Evolutionary conservation across 2,797 vertebrate species (phyloP).

Genomic region (Chelon labrosus): DNA sequence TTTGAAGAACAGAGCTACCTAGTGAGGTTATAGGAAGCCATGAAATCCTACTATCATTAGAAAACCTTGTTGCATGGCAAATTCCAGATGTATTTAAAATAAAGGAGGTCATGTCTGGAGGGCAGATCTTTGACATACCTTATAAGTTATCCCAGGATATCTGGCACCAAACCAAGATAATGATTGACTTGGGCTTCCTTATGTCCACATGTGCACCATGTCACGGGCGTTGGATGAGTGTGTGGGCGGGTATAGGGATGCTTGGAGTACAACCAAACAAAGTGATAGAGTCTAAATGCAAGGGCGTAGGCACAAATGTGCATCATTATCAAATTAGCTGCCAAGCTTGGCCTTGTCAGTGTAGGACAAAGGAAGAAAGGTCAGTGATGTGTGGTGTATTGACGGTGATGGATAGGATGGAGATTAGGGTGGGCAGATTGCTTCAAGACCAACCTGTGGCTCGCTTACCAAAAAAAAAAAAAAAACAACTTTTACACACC

Average conservation of each 20-base stretch:
- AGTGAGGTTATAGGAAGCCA: slow-evolving; percentile 46
- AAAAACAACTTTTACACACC: too few species aligned
- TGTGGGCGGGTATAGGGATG: slow-evolving; percentile 13
- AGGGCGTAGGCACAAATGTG: slow-evolving; percentile 31
- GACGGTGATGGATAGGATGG: slow-evolving; percentile 66
- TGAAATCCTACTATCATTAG: slow-evolving; percentile 65
- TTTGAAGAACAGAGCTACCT: slow-evolving; percentile 38
- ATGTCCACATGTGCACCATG: slow-evolving; percentile 38
- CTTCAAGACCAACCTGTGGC: slow-evolving; percentile 45
- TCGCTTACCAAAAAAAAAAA: slow-evolving; percentile 8
- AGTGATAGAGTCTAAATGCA: slow-evolving; percentile 1
- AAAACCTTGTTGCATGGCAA: slow-evolving; percentile 52
- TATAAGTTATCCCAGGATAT: slow-evolving; percentile 59
- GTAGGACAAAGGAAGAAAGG: slow-evolving; percentile 35
- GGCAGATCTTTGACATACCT: slow-evolving; percentile 67
- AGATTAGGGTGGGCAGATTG: slow-evolving; percentile 52
- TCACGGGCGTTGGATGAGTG: slow-evolving; percentile 20
- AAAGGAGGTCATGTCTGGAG: slow-evolving; percentile 64
- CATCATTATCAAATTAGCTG: slow-evolving; percentile 60
- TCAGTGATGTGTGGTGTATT: slow-evolving; percentile 34
- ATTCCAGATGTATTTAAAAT: slow-evolving; percentile 67
- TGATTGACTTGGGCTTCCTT: slow-evolving; percentile 63
- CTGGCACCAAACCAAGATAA: slow-evolving; percentile 69
- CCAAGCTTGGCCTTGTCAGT: slow-evolving; percentile 41
- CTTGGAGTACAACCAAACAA: slow-evolving; percentile 15